Percentiles rank a stretch among this genome's conserved stretches.
Conservation (phyloP, 2,797 vertebrate genomes). For the Schizopygopsis pylzovi region DNA sequence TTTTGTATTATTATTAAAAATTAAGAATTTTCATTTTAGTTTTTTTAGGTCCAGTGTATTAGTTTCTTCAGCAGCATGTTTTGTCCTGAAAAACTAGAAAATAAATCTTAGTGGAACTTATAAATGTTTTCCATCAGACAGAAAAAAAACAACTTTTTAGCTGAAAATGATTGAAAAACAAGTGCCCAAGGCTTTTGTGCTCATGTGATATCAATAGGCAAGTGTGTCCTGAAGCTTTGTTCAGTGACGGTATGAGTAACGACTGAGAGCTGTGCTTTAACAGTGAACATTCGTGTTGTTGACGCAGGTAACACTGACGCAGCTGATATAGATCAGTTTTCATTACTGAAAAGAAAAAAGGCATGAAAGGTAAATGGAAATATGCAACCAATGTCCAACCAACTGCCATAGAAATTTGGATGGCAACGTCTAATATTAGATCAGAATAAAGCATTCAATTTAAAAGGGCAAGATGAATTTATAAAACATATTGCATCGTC, state of each 20-base stretch:
- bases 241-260: neutral
- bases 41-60: neutral
- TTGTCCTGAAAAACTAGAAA: neutral
- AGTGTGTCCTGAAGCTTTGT: slow-evolving; percentile 6
- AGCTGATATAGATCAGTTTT: neutral
- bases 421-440: neutral
- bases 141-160: neutral
- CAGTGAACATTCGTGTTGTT: neutral
- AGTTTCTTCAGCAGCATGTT: neutral
- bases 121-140: neutral
- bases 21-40: neutral
- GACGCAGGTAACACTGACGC: neutral
- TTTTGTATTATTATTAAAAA: neutral
- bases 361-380: neutral
- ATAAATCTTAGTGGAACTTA: neutral
- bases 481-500: neutral
- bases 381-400: neutral
- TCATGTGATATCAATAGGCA: neutral
- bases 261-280: neutral
- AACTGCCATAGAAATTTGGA: neutral
- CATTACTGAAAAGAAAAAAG: neutral
- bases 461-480: neutral
- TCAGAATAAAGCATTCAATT: neutral
- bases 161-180: neutral
- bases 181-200: neutral